Conservation (phyloP, 2,113 vertebrate species). For the rabbit (Oryctolagus cuniculus) region mOryCun1.1 NC_091445.1:71234001-71234500, state of each 20-base stretch:
- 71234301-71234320: slow-evolving; percentile 14
- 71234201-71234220: background rate
- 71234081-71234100: too few species aligned
- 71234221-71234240: background rate
- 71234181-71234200: too few species aligned
- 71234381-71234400: background rate
- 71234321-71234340: background rate
- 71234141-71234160: too few species aligned
- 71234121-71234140: too few species aligned
- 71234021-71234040: too few species aligned
- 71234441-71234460: background rate
- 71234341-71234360: background rate
- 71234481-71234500: background rate
- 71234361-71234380: background rate
- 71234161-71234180: too few species aligned
- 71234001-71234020: too few species aligned
- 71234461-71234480: background rate
- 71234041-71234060: too few species aligned
- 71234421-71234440: background rate
- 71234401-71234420: background rate
- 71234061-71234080: too few species aligned
- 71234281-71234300: background rate
- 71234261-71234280: background rate
- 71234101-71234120: too few species aligned
- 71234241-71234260: background rate